phyloP scores from a whole-genome alignment of 2,888 invertebrate genomes.

The Embidobia sp. region DNA sequence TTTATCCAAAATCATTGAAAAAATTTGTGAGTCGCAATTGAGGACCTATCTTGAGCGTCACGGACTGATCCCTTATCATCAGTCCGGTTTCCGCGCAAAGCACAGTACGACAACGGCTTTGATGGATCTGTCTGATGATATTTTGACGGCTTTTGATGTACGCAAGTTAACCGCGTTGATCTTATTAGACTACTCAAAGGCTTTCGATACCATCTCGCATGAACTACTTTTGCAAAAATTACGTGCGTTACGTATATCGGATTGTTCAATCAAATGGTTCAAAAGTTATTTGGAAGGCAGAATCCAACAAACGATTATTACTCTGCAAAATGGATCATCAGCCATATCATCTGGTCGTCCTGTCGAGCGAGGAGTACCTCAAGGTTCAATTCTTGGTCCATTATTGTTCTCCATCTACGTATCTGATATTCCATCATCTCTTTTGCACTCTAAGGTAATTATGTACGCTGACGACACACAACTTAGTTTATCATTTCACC shows the following conservation, averaged over 20 bases:
- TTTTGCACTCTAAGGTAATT: neutral
- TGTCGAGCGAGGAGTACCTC: neutral
- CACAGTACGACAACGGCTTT: constrained; percentile 4
- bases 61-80: neutral
- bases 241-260: neutral
- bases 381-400: constrained; percentile 6
- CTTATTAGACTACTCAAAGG: constrained; percentile 7
- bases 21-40: neutral
- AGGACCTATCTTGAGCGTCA: neutral
- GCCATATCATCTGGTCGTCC: neutral
- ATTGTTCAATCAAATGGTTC: neutral
- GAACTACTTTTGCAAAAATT: neutral
- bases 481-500: too few relatives aligned
- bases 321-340: neutral
- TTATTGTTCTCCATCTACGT: neutral
- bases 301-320: neutral
- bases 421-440: neutral
- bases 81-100: constrained; percentile 4
- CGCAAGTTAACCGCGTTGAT: neutral
- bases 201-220: constrained; percentile 13
- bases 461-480: too few relatives aligned
- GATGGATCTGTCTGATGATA: neutral
- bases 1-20: constrained; percentile 7
- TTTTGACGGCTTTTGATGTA: neutral
- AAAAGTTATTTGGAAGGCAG: neutral